Evolutionary conservation across 2,888 invertebrate species (phyloP).

Genomic region (Campoplex nolae): DNA sequence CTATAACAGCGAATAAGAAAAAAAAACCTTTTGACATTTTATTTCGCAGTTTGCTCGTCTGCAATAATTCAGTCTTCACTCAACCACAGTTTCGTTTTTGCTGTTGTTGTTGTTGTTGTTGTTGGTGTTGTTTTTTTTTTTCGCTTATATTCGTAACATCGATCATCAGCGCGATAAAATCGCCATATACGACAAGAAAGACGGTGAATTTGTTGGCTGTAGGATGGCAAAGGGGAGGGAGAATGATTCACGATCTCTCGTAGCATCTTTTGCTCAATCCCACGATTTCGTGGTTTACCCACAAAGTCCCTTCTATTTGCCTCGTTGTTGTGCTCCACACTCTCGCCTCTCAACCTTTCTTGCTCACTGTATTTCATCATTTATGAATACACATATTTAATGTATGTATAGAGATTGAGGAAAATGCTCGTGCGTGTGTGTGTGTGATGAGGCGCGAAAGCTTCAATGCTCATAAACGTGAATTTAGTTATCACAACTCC

Average conservation of each 20-base stretch:
- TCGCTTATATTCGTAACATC: constrained; percentile 48
- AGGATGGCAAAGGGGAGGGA: not conserved
- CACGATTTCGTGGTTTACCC: constrained; percentile 58
- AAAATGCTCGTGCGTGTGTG: not conserved
- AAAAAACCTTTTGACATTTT: constrained; percentile 31
- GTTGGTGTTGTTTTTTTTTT: not conserved
- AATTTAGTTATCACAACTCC: constrained; percentile 80
- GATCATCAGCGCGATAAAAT: constrained; percentile 57
- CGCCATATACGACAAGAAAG: constrained; percentile 30
- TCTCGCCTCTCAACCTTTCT: constrained; percentile 3
- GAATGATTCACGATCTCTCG: constrained; percentile 57
- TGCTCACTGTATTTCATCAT: constrained; percentile 33
- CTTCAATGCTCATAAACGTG: constrained; percentile 74
- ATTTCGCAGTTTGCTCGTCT: not conserved
- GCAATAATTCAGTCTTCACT: constrained; percentile 23
- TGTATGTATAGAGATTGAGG: not conserved
- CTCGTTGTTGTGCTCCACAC: not conserved
- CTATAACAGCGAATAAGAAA: not conserved
- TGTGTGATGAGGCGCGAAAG: constrained; percentile 61
- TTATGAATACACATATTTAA: not conserved
- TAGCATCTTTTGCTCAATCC: constrained; percentile 33
- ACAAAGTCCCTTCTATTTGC: constrained; percentile 1
- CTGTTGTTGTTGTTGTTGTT: not conserved
- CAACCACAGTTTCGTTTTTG: not conserved
- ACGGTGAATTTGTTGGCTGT: constrained; percentile 22